Conservation (phyloP, 2,797 vertebrate genomes). For the Eleutherodactylus coqui region DNA sequence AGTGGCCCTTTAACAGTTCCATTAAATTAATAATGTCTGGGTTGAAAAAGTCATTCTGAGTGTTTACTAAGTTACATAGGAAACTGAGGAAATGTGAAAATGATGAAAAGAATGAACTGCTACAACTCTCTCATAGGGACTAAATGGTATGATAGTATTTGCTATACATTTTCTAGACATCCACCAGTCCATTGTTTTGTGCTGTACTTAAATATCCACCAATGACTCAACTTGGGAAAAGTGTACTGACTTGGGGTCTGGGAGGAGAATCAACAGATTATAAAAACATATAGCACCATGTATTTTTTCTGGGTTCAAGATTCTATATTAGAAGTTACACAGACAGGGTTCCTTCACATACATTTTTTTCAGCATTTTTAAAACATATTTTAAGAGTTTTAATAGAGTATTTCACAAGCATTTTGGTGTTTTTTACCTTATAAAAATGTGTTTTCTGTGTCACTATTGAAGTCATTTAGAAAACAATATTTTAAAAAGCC, state of each 20-base stretch:
- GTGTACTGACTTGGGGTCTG: neutral
- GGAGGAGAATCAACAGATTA: neutral
- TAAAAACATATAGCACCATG: too few species aligned
- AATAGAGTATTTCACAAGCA: too few species aligned
- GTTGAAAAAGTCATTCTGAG: neutral
- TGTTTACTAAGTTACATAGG: neutral
- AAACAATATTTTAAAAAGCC: too few species aligned
- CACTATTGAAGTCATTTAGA: too few species aligned
- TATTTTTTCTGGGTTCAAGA: too few species aligned
- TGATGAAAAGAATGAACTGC: neutral
- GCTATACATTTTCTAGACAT: neutral
- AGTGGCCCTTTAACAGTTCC: neutral
- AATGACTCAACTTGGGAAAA: neutral
- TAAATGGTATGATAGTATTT: neutral
- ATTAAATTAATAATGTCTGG: neutral
- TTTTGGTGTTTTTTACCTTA: too few species aligned
- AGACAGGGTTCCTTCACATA: too few species aligned
- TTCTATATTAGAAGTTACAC: too few species aligned
- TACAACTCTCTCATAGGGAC: neutral
- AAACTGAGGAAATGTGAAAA: neutral
- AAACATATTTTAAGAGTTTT: too few species aligned
- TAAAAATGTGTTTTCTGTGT: too few species aligned
- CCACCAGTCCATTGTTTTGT: neutral
- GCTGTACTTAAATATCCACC: neutral
- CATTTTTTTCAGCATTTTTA: too few species aligned